Conservation (phyloP, 2,888 invertebrate genomes). For the Adela reaumurella region DNA sequence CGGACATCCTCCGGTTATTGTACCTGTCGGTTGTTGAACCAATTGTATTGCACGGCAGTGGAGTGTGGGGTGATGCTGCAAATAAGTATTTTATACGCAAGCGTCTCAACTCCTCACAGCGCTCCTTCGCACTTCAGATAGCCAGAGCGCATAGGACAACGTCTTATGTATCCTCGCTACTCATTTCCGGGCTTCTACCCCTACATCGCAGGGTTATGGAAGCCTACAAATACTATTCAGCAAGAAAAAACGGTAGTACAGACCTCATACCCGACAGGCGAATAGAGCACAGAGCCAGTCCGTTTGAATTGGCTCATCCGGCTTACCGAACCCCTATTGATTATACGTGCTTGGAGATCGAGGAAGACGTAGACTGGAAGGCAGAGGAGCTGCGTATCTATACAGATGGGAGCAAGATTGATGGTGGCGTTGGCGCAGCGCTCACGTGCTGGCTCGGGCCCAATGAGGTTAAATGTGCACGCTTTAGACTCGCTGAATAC, state of each 20-base stretch:
- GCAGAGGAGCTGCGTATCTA: slow-evolving; percentile 7
- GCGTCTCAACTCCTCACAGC: not conserved
- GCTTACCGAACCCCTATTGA: not conserved
- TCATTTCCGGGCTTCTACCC: slow-evolving; percentile 12
- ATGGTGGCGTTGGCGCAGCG: slow-evolving; percentile 4
- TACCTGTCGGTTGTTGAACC: slow-evolving; percentile 3
- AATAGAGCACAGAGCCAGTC: not conserved
- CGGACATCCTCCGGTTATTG: slow-evolving; percentile 2
- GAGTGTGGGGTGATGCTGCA: slow-evolving; percentile 1
- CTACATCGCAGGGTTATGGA: slow-evolving; percentile 11
- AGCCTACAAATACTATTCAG: slow-evolving; percentile 1
- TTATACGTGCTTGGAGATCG: not conserved
- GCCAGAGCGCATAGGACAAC: slow-evolving; percentile 1
- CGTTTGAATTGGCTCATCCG: not conserved
- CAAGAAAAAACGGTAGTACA: not conserved
- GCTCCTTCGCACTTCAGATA: not conserved
- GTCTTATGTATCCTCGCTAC: slow-evolving; percentile 9
- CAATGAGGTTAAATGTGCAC: not conserved
- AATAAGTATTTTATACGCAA: not conserved
- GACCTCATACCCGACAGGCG: not conserved
- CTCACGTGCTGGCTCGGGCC: not conserved
- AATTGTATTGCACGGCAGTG: slow-evolving; percentile 1
- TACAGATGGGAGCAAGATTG: slow-evolving; percentile 11
- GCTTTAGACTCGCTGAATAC: slow-evolving; percentile 6
- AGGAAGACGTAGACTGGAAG: not conserved